Evolutionary conservation across 1,140 invertebrate genomes (phyloP), one percentile per base, ranked within the genome.

Genomic region (Orchesella cincta): DNA sequence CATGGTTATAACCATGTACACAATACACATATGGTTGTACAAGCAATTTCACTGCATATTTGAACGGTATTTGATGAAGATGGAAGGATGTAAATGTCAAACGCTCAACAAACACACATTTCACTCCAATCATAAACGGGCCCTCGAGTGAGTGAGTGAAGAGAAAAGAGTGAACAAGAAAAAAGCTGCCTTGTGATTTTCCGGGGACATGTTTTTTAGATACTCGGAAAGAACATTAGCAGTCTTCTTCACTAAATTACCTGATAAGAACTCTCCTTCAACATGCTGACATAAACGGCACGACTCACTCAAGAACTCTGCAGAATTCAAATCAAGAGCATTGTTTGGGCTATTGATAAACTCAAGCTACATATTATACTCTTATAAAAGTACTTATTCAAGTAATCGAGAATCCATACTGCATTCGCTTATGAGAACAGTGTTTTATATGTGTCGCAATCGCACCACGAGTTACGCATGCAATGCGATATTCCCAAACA

Each of bases 41-140:
- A 46, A 12, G 20, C 39, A 46, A 12, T 31, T 67, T 1, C 31
- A 31, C 31, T 3, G 62, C 62, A 67, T 14, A 29, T 67, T 67
- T 67, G 62, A 67, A 67, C 62, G 62, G 31, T 67, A 67, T 67
- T 67, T 67, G 62, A 67, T 67, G 62, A 67, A 67, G 62, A 67
- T 67, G 62, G 62, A 67, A 67, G 62, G 62, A 67, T 67, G 62
- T 67, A 67, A 67, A 67, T 67, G 62, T 67, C 62, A 67, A 67
- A 67, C 31, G 31, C 12, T 33, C 31, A 67, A 33, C 62, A 67
- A 67, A 67, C 62, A 33, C 23, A 33, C 23, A 57, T 57, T 14
- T 3, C 5, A 26, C 12, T n/a, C 8, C 23, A 57, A 57, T 57
- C 52, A 57, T 57, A n/a, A n/a, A 57, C 52, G 62, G 14, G 62